Evolutionary conservation across 2,888 invertebrate species (phyloP).

Genomic region (Adela reaumurella): DNA sequence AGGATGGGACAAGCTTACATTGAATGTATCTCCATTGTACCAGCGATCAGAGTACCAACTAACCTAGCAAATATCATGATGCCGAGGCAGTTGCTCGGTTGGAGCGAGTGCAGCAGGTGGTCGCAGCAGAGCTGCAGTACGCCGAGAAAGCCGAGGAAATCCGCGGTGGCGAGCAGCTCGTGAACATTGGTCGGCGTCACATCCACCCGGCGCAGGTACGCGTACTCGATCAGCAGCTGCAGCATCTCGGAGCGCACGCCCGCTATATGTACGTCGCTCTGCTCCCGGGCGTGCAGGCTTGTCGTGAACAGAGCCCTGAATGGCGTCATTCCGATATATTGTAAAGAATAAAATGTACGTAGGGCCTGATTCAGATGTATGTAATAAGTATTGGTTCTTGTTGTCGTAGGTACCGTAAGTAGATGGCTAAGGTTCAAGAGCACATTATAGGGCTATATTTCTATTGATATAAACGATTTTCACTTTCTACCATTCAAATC

Average conservation of each 20-base stretch:
- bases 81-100: constrained; percentile 77
- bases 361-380: too few species aligned
- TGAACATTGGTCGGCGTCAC: constrained; percentile 77
- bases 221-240: constrained; percentile 76
- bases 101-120: constrained; percentile 65
- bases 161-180: constrained; percentile 77
- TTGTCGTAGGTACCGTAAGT: too few species aligned
- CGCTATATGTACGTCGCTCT: constrained; percentile 69
- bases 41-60: too few species aligned
- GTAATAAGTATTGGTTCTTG: too few species aligned
- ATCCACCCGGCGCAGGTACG: constrained; percentile 75
- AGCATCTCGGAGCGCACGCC: constrained; percentile 76
- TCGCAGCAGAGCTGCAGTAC: constrained; percentile 78
- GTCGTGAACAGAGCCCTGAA: constrained; percentile 83
- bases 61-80: constrained; percentile 81
- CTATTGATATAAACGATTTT: too few species aligned
- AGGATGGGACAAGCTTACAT: too few species aligned
- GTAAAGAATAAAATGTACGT: too few species aligned
- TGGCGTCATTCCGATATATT: too few species aligned
- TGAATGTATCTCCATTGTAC: too few species aligned
- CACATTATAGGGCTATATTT: too few species aligned
- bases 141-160: constrained; percentile 82
- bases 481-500: too few species aligned
- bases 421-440: too few species aligned
- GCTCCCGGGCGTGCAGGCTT: constrained; percentile 64